Evolutionary conservation across 2,888 invertebrate genomes (phyloP), one percentile per base, ranked within the genome.

Genomic region (Bursaphelenchus okinawaensis): DNA sequence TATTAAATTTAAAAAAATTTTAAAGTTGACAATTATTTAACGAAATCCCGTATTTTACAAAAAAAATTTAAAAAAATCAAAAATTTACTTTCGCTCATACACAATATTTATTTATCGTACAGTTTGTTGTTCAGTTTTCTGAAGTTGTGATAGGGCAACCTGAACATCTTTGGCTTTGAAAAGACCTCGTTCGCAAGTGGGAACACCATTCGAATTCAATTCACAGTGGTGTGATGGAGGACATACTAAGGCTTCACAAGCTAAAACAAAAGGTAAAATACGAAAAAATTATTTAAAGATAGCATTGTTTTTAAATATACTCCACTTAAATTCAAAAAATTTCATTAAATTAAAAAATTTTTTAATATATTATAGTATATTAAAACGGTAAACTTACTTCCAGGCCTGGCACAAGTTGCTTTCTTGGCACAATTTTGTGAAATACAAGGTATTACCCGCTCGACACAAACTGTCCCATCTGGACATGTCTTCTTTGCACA

Each of bases 101-200:
- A 56, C 8, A 56, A 9, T 20, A 59, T 62, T 22, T 60, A 28
- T 23, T 63, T n/a, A 20, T 64, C 20, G 19, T 9, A n/a, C 28
- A 52, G 8, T 29, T 63, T 69, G 28, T 26, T 1, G 65, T 62
- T 63, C 63, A 7, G 59, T 59, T n/a, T 24, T 51, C 23, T 69
- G 50, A 7, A 61, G 59, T 23, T 66, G 62, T 6, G 68, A 29
- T 26, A 59, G 52, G 22, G 29, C 50, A 29, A 50, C 60, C 12
- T 40, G 12, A 1, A 69, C 69, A 28, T 69, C 69, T n/a, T 63
- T 65, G 55, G 65, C 55, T 20, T 69, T 69, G 23, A 69, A 54
- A 28, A 69, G 67, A 19, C 71, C 70, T 28, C 70, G 56, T 7
- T 68, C 68, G 24, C 69, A 69, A 20, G 60, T 70, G 26, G 69